A percentile compares a stretch with the other conserved stretches of the same genome.
Evolutionary conservation across 2,888 invertebrate genomes (phyloP).

Genomic region (Mycalesis mineus): DNA sequence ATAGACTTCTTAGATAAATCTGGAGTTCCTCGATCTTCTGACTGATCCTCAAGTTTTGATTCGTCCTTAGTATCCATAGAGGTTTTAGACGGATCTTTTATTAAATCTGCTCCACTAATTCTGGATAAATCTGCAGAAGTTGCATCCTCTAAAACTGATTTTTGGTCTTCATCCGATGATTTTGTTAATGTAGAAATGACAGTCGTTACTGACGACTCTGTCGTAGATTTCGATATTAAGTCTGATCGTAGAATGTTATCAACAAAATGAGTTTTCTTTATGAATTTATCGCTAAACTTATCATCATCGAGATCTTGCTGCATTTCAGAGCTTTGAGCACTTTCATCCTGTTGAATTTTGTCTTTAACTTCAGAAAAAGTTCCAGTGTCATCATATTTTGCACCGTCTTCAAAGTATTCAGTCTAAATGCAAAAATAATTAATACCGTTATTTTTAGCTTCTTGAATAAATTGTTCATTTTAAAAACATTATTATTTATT

Average conservation of each 20-base stretch:
- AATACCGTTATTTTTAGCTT: too few species aligned
- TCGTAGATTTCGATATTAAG: conserved; percentile 67
- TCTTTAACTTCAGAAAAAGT: conserved; percentile 30
- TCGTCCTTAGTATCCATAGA: conserved; percentile 67
- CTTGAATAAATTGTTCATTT: too few species aligned
- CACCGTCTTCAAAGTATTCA: conserved; percentile 61
- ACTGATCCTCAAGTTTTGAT: conserved; percentile 54
- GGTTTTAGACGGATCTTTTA: conserved; percentile 66
- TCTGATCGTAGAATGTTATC: conserved; percentile 56
- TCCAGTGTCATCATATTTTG: conserved; percentile 46
- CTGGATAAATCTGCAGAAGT: conserved; percentile 71
- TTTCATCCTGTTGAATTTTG: conserved; percentile 34
- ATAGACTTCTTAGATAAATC: conserved; percentile 72
- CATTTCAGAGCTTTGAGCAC: conserved; percentile 41
- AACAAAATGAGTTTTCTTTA: conserved; percentile 54
- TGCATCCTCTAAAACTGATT: conserved; percentile 66
- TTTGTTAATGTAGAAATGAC: conserved; percentile 68
- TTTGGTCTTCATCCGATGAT: conserved; percentile 70
- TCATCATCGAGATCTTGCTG: conserved; percentile 38
- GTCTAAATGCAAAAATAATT: conserved; percentile 41
- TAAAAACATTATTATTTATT: too few species aligned
- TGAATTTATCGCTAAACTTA: conserved; percentile 40
- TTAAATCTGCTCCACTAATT: conserved; percentile 67
- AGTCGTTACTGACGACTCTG: conserved; percentile 71
- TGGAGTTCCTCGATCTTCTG: conserved; percentile 64